Conservation (phyloP, 2,888 invertebrate species). For the Aquatica leii region DNA sequence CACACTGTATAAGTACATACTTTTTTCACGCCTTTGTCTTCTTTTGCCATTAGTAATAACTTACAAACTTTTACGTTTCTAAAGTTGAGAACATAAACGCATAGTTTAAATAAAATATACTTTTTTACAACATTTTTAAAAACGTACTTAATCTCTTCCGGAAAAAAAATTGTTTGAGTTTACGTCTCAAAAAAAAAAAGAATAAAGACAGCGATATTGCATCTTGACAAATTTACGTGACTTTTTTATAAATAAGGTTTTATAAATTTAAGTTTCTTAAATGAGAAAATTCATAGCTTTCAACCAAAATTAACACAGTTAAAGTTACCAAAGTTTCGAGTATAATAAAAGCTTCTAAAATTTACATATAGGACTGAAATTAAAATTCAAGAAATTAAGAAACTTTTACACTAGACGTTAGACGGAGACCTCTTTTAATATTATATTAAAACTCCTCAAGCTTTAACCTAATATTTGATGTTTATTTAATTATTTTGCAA, state of each 20-base stretch:
- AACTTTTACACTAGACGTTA: slow-evolving; percentile 21
- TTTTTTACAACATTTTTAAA: too few relatives aligned
- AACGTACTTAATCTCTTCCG: too few relatives aligned
- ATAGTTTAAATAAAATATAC: too few relatives aligned
- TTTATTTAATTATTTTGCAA: slow-evolving; percentile 25
- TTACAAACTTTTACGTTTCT: too few relatives aligned
- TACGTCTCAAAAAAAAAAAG: too few relatives aligned
- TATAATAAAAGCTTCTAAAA: slow-evolving; percentile 34
- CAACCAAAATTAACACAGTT: slow-evolving; percentile 29
- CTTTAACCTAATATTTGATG: slow-evolving; percentile 20
- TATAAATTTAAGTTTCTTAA: slow-evolving; percentile 1
- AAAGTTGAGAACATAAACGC: too few relatives aligned
- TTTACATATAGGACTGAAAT: slow-evolving; percentile 35
- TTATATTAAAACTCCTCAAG: slow-evolving; percentile 8
- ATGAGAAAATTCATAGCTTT: slow-evolving; percentile 14
- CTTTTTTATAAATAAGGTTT: not conserved
- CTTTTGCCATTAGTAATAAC: too few relatives aligned
- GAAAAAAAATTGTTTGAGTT: too few relatives aligned
- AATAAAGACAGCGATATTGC: too few relatives aligned
- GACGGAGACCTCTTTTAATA: slow-evolving; percentile 12
- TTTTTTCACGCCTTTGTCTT: too few relatives aligned
- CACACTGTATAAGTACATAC: too few relatives aligned
- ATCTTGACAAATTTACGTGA: too few relatives aligned
- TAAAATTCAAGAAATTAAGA: slow-evolving; percentile 34
- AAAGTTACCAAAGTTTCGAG: slow-evolving; percentile 20